Conservation (phyloP, 2,888 invertebrate species). For the Limnephilus rhombicus region DNA sequence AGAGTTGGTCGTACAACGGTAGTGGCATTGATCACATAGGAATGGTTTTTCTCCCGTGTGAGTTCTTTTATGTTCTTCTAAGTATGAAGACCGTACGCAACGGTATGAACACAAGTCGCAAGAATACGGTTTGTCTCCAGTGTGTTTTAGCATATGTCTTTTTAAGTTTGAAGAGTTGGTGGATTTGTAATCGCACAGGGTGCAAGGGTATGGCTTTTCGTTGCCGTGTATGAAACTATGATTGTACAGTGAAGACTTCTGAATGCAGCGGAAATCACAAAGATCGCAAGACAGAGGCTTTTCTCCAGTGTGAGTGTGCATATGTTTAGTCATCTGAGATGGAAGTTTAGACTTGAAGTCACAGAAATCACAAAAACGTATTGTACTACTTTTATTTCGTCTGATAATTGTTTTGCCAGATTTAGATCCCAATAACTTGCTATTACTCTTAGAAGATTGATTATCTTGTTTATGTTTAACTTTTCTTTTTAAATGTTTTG, state of each 20-base stretch:
- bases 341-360: slow-evolving; percentile 52
- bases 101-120: slow-evolving; percentile 59
- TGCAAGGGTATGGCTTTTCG: slow-evolving; percentile 60
- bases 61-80: slow-evolving; percentile 53
- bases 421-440: not conserved
- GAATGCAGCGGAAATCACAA: slow-evolving; percentile 60
- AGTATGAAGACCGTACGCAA: slow-evolving; percentile 55
- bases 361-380: slow-evolving; percentile 50
- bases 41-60: slow-evolving; percentile 62
- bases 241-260: slow-evolving; percentile 52
- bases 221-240: slow-evolving; percentile 57
- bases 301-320: slow-evolving; percentile 58
- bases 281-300: slow-evolving; percentile 59
- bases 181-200: slow-evolving; percentile 62
- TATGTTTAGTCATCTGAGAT: slow-evolving; percentile 55
- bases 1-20: slow-evolving; percentile 58
- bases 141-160: slow-evolving; percentile 57
- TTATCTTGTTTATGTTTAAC: not conserved
- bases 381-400: not conserved
- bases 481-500: slow-evolving; percentile 27
- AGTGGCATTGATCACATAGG: slow-evolving; percentile 64
- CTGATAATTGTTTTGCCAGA: not conserved
- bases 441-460: not conserved
- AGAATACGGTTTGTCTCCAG: slow-evolving; percentile 57
- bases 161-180: slow-evolving; percentile 61